Percentiles rank a stretch among this genome's conserved stretches.
Evolutionary conservation across 2,113 vertebrate genomes (phyloP).

Genomic region (Penelope pileata): DNA sequence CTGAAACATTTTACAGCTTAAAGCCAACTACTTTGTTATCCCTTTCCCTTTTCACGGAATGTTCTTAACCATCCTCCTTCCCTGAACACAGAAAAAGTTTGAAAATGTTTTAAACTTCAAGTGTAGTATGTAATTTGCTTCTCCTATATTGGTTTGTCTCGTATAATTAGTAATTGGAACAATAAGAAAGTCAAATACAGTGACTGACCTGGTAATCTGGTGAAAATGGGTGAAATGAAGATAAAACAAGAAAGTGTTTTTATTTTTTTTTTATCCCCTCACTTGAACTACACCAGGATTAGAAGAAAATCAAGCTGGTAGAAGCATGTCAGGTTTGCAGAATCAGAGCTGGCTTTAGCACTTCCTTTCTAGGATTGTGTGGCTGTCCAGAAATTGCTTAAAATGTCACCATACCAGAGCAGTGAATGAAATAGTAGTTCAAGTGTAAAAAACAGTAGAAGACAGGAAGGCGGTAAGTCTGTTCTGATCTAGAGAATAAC

Average conservation of each 20-base stretch:
- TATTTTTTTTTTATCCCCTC: background rate
- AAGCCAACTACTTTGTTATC: background rate
- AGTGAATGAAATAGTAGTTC: accelerated
- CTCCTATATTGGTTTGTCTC: background rate
- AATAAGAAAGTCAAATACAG: background rate
- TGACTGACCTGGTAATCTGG: background rate
- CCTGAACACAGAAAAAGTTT: background rate
- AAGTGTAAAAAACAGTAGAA: background rate
- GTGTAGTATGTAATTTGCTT: background rate
- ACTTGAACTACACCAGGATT: background rate
- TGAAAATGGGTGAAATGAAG: background rate
- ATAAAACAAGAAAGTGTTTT: background rate
- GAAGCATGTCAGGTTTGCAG: background rate
- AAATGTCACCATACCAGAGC: accelerated
- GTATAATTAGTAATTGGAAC: background rate
- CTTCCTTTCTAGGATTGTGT: background rate
- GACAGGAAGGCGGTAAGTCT: background rate
- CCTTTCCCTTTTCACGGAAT: background rate
- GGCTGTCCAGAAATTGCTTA: background rate
- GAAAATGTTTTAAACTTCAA: background rate
- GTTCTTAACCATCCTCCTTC: background rate
- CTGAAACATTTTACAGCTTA: background rate
- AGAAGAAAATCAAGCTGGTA: background rate
- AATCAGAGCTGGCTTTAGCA: background rate
- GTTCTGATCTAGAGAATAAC: background rate